These are phyloP conservation scores for Hydrozoanthus gracilis DNA, from an alignment of 92 coral and sea anemone species.

Conservation along the genomic window DNA sequence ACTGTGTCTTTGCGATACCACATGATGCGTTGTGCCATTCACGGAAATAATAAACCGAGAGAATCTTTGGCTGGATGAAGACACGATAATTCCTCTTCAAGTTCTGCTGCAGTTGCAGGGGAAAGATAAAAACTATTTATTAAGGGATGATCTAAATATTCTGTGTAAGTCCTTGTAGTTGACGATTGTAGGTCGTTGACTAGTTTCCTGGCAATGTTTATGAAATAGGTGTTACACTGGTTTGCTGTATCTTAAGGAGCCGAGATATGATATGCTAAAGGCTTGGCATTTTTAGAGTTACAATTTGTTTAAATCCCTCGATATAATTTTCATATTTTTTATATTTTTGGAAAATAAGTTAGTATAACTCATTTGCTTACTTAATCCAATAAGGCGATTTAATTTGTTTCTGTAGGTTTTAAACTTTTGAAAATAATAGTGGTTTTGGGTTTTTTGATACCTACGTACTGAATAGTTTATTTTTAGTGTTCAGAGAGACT, in stretches of 20 bases:
- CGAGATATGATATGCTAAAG: slow-evolving; percentile 4
- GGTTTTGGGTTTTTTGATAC: slow-evolving; percentile 19
- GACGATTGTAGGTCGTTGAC: slow-evolving; percentile 34
- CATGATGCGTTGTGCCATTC: no score
- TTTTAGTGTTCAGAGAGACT: slow-evolving; percentile 45
- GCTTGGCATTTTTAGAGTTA: neutral
- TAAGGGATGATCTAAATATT: slow-evolving; percentile 10
- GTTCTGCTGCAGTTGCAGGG: slow-evolving; percentile 52
- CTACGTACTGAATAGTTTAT: slow-evolving; percentile 54
- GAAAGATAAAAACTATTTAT: slow-evolving; percentile 47
- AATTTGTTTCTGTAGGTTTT: slow-evolving; percentile 48
- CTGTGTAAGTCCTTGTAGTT: neutral
- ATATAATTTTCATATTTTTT: slow-evolving; percentile 44
- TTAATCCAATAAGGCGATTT: slow-evolving; percentile 45
- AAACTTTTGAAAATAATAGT: slow-evolving; percentile 36
- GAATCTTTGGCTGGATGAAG: neutral
- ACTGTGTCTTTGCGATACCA: no score
- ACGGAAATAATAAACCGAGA: no score
- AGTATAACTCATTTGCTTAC: slow-evolving; percentile 47
- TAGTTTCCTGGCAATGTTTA: slow-evolving; percentile 42
- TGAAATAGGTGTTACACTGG: slow-evolving; percentile 40
- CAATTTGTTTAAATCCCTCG: slow-evolving; percentile 52
- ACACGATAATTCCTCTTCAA: slow-evolving; percentile 25
- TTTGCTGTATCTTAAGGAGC: slow-evolving; percentile 43
- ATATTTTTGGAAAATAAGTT: slow-evolving; percentile 38